These are phyloP conservation scores for Rhingia rostrata DNA, from an alignment of 2,888 invertebrate species.

Conservation along the genomic window DNA sequence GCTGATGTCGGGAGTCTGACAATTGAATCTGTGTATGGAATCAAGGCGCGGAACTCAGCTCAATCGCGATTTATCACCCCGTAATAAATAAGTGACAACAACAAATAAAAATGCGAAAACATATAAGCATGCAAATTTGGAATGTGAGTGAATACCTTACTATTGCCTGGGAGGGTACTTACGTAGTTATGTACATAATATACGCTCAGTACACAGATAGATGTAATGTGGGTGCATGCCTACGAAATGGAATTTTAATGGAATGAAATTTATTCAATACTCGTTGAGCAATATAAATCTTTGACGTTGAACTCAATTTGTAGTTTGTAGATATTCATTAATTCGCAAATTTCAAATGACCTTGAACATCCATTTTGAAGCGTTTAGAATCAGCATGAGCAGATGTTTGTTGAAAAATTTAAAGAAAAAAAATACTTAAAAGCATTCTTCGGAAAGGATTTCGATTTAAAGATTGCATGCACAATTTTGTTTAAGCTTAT, in stretches of 20 bases:
- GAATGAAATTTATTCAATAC: conserved; percentile 31
- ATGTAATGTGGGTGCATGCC: conserved; percentile 31
- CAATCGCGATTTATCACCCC: conserved; percentile 43
- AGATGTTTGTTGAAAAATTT: no score
- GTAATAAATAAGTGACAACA: conserved; percentile 47
- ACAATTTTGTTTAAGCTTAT: no score
- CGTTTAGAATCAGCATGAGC: no score
- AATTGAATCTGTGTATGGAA: conserved; percentile 58
- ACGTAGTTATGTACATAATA: background rate
- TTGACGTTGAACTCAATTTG: conserved; percentile 16
- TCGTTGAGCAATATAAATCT: conserved; percentile 22
- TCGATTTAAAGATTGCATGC: no score
- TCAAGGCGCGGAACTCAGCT: conserved; percentile 62
- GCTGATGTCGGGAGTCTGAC: conserved; percentile 36
- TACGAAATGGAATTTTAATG: conserved; percentile 52
- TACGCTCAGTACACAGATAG: background rate
- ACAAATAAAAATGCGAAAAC: conserved; percentile 26
- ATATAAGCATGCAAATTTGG: conserved; percentile 58
- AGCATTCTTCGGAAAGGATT: no score
- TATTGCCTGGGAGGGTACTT: conserved; percentile 32
- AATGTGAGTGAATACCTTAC: conserved; percentile 40
- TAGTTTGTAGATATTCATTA: background rate
- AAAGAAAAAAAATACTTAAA: no score
- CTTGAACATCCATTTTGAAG: background rate
- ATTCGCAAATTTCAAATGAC: background rate